Percentiles rank a stretch among this genome's conserved stretches.
Evolutionary conservation across 2,888 invertebrate species (phyloP).

Genomic region (Hylaea fasciaria): DNA sequence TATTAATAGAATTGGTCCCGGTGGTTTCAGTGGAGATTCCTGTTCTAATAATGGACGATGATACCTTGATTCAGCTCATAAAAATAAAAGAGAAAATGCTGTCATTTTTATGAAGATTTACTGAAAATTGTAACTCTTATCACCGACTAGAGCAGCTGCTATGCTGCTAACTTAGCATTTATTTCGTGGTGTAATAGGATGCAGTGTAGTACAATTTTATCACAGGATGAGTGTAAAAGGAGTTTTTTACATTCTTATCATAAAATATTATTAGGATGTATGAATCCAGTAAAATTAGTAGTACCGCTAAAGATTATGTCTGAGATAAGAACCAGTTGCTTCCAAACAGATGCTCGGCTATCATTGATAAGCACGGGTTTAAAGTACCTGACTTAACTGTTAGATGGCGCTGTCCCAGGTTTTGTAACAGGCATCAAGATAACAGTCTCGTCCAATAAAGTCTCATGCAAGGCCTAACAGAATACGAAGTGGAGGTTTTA

Average conservation of each 20-base stretch:
- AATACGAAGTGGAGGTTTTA: not conserved
- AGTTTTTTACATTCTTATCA: not conserved
- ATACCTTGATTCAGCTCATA: slow-evolving; percentile 15
- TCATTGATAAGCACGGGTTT: slow-evolving; percentile 17
- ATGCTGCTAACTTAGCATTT: not conserved
- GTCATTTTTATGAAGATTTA: not conserved
- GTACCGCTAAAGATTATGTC: not conserved
- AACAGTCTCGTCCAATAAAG: not conserved
- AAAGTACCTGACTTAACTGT: slow-evolving; percentile 3
- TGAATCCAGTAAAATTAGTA: no score
- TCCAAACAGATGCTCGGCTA: not conserved
- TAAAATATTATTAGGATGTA: no score
- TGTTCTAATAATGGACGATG: slow-evolving; percentile 37
- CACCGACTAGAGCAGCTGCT: not conserved
- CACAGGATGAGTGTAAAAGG: not conserved
- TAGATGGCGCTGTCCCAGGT: slow-evolving; percentile 37
- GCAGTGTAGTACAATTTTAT: no score
- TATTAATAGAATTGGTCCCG: slow-evolving; percentile 74
- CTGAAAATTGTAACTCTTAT: not conserved
- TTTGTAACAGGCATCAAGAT: not conserved
- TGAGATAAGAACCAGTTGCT: slow-evolving; percentile 8
- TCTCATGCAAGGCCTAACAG: not conserved
- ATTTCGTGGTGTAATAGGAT: not conserved
- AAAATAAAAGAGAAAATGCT: slow-evolving; percentile 7
- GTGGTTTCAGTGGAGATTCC: slow-evolving; percentile 39